Base-by-base conservation (phyloP, 1,140 invertebrate genomes). In the Drusus annulatus region DNA sequence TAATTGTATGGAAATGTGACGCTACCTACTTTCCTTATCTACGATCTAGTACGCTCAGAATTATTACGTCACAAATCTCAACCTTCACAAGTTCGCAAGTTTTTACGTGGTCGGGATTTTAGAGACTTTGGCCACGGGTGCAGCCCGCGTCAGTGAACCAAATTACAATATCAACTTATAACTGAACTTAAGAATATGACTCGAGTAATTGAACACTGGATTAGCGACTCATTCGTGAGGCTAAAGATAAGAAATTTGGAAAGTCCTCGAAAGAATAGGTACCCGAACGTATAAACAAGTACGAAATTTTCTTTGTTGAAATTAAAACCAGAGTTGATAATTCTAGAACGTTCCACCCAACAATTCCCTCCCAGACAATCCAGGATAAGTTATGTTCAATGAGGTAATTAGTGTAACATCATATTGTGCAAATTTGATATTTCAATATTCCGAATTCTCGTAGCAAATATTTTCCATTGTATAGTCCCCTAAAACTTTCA, bases 1-100 rank as follows among this genome's bases (percentile, higher is more conserved):
- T 65, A 65, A 65, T 65, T 65, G 62, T 28, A 65, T 28, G 23
- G 23, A 28, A 25, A 65, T 25, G 62, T 65, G 25, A 65, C 5
- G 2, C 13, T 10, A 28, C 62, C 8, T 10, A 45, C 36, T 45
- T 13, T 45, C 8, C 62, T 28, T 25, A 65, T 28, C 21, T 6
- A 8, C 1, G 23, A 65, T 56, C 8, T 56, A 21, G n/a, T 28
- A 28, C 25, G 13, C 36, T 45, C 36, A 1, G 13, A 45, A 45
- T 45, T 45, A 45, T 45, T 8, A 45, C 10, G 10, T 45, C 36
- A 45, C 36, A 45, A 45, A 45, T 45, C 36, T 45, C 36, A 45
- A 2, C 36, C 8, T 13, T 45, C 36, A 13, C 36, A n/a, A n/a
- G n/a, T n/a, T n/a, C n/a, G n/a, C n/a, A n/a, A n/a, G 36, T 45